Evolutionary conservation across 2,797 vertebrate species (phyloP), one percentile per base, ranked within the genome.

Genomic region (Emydoidea blandingii): DNA sequence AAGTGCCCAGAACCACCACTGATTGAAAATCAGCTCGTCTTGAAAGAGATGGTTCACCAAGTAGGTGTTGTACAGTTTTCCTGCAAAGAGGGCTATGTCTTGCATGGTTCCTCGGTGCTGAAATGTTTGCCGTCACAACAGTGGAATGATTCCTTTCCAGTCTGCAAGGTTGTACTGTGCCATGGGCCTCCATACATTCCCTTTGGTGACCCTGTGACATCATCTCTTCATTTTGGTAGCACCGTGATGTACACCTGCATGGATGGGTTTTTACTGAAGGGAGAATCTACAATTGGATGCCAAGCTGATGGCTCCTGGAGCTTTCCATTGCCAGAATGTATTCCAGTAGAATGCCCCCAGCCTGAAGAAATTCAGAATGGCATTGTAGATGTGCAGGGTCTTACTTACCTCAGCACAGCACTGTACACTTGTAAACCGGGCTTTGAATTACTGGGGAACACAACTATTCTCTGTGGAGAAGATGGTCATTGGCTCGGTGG

Each of bases 361-460:
- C 99, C 99, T 23, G 98, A 98, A 90, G 99, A 99, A 98, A 98
- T 99, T 94, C 98, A 96, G 50, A 98, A 99, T 0, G 99, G 99
- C 52, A 99, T 99, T 85, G 98, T 99, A 10, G 99, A 99, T 29
- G 99, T 99, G 31, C 99, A 99, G 96, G 99, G 99, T 54, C 98
- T 99, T 81, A 99, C 99, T 96, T 99, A 99, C 96, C 99, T 99
- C 88, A 99, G 99, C 97, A 99, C 99, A 87, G 99, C 99, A 1
- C 98, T 99, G 54, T 99, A 99, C 91, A 99, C 99, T 23, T 99
- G 99, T 94, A 99, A 98, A 93, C 98, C 98, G 56, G 99, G 99
- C 44, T 99, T 99, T 91, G 98, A 99, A 54, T 96, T 99, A 85
- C 94, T 98, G 1, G 99, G 99, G 3, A 99, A 99, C 89, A 96